Percentiles rank a stretch among this genome's conserved stretches.
phyloP scores from a whole-genome alignment of 2,888 invertebrate genomes.

The Dichetophora obliterata region DNA sequence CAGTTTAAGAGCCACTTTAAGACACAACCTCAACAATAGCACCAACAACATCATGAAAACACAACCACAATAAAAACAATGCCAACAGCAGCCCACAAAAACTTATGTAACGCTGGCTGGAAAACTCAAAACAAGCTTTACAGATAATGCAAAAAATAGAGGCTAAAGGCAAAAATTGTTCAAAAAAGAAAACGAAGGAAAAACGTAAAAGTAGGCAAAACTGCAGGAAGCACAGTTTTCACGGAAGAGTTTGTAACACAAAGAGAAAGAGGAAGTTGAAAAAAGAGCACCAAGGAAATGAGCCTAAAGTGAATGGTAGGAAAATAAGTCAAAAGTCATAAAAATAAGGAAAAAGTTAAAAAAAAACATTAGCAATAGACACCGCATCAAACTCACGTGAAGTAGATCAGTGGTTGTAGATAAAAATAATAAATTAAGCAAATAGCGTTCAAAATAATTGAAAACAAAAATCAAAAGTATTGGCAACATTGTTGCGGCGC shows the following conservation, averaged over 20 bases:
- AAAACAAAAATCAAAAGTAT: too few relatives aligned
- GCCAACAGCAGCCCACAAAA: conserved; percentile 9
- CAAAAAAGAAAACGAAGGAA: neutral
- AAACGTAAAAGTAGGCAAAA: conserved; percentile 10
- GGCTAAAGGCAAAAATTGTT: conserved; percentile 25
- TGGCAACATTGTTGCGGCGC: neutral
- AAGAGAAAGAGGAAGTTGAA: neutral
- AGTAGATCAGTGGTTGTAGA: neutral
- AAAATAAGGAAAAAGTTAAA: neutral
- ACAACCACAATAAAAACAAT: neutral
- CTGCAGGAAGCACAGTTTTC: conserved; percentile 21
- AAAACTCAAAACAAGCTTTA: conserved; percentile 5
- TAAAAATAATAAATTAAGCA: neutral
- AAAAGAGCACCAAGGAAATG: neutral
- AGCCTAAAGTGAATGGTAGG: neutral
- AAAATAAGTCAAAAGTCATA: conserved; percentile 9
- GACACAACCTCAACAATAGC: neutral
- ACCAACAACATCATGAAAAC: neutral
- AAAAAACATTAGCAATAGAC: neutral
- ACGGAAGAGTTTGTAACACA: conserved; percentile 20
- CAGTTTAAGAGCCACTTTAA: neutral
- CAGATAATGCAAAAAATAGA: conserved; percentile 1
- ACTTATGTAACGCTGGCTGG: conserved; percentile 16
- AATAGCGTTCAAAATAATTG: too few relatives aligned
- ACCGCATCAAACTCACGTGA: neutral